phyloP scores from a whole-genome alignment of 2,113 vertebrate species.

The Phoxinus phoxinus region DNA sequence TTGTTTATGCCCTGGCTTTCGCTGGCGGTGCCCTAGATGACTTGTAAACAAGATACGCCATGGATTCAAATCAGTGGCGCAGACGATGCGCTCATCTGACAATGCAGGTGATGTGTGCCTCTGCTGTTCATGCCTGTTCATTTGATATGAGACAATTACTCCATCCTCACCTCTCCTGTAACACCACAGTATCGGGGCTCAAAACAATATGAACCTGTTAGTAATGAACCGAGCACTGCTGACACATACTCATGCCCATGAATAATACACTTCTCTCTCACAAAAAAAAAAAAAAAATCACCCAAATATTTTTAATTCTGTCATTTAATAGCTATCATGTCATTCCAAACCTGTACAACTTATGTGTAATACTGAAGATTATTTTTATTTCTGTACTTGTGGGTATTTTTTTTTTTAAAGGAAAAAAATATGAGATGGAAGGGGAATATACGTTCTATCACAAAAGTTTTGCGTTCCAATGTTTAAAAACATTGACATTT shows the following conservation, averaged over 20 bases:
- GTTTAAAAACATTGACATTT: no score
- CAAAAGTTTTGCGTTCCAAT: no score
- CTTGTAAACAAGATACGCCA: constrained; percentile 35
- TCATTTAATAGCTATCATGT: neutral
- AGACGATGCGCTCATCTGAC: constrained; percentile 10
- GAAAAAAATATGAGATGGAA: no score
- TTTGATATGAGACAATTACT: constrained; percentile 34
- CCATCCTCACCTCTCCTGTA: constrained; percentile 25
- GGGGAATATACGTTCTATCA: no score
- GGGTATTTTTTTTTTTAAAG: neutral
- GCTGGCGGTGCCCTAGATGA: constrained; percentile 33
- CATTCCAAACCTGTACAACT: neutral
- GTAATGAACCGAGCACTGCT: constrained; percentile 11
- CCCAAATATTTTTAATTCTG: neutral
- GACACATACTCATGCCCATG: neutral
- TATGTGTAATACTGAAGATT: neutral
- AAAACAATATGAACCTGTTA: constrained; percentile 38
- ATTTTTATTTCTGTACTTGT: neutral
- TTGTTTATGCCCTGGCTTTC: constrained; percentile 34
- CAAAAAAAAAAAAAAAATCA: neutral
- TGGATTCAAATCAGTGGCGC: constrained; percentile 41
- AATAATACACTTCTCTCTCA: neutral
- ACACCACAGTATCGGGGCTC: neutral
- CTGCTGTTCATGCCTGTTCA: constrained; percentile 18
- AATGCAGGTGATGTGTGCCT: constrained; percentile 29